Conservation (phyloP, 2,113 vertebrate genomes). For the Rissa tridactyla region DNA sequence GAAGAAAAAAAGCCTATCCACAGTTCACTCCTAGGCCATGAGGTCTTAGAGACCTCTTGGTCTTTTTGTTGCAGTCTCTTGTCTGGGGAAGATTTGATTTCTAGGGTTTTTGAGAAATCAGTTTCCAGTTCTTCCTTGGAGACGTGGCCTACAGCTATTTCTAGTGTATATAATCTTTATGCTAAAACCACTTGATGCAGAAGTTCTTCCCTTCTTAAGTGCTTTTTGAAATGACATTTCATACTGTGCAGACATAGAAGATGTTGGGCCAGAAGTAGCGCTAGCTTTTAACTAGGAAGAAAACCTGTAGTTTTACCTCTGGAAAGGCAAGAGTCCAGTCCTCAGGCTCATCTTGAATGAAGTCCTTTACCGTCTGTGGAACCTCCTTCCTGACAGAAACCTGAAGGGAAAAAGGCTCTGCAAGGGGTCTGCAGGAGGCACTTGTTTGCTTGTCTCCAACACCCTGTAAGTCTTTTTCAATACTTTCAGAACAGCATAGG, state of each 20-base stretch:
- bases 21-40: not conserved
- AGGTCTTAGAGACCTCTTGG: not conserved
- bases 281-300: not conserved
- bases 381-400: conserved; percentile 75
- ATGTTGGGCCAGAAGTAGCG: not conserved
- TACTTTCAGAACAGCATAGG: not conserved
- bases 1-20: not conserved
- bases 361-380: not conserved
- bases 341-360: conserved; percentile 30
- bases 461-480: not conserved
- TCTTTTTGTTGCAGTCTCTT: not conserved
- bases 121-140: not conserved
- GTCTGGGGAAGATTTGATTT: not conserved
- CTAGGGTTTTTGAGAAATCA: not conserved
- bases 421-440: not conserved
- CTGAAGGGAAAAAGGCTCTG: not conserved
- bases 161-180: not conserved
- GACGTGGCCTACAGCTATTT: not conserved
- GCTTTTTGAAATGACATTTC: not conserved
- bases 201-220: not conserved
- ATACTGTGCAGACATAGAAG: not conserved
- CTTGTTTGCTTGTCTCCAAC: not conserved
- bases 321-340: conserved; percentile 16
- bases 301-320: not conserved
- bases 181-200: not conserved